Evolutionary conservation across 2,797 vertebrate genomes (phyloP), one percentile per base, ranked within the genome.

Genomic region (Bradypodion ventrale): DNA sequence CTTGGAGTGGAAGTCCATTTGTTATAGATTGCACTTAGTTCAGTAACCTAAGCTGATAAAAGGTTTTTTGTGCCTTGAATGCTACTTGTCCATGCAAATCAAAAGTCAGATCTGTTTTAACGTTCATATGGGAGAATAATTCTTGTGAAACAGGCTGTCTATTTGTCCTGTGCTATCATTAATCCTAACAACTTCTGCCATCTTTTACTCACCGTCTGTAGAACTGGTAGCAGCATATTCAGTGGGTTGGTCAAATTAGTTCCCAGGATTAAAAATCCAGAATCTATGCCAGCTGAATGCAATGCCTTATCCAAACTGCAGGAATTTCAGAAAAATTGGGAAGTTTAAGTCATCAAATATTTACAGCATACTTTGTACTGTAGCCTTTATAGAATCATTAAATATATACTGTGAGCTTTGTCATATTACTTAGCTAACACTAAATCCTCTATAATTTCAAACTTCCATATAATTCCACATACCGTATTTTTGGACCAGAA

Each of bases 271-370:
- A 99, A 97, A 93, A 99, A 99, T 85, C 99, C 98, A 21, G 97
- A 98, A 92, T 97, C 95, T 85, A 99, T 97, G 86, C 99, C 99
- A 94, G 98, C 97, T 0, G 99, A 99, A 94, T 99, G 98, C 75
- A 99, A 96, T 89, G 98, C 98, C 97, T 99, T 99, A 95, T 99
- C 99, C 96, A 99, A 95, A 95, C 99, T 99, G 94, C 65, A 94
- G 62, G 1, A 88, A 87, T 89, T 25, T 85, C 46, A 60, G 79
- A 72, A n/a, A n/a, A n/a, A n/a, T n/a, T n/a, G n/a, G n/a, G n/a
- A n/a, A n/a, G n/a, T 35, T 37, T 85, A 83, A 1, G 1, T 5
- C 49, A n/a, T 13, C 3, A 60, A 1, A 23, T 13, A 72, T 60
- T 46, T 76, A 44, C 63, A 44, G 4, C 40, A 13, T 15, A 70